Evolutionary conservation across 92 coral and sea anemone species (phyloP), one percentile per base, ranked within the genome.

Genomic region (Micromussa lordhowensis): DNA sequence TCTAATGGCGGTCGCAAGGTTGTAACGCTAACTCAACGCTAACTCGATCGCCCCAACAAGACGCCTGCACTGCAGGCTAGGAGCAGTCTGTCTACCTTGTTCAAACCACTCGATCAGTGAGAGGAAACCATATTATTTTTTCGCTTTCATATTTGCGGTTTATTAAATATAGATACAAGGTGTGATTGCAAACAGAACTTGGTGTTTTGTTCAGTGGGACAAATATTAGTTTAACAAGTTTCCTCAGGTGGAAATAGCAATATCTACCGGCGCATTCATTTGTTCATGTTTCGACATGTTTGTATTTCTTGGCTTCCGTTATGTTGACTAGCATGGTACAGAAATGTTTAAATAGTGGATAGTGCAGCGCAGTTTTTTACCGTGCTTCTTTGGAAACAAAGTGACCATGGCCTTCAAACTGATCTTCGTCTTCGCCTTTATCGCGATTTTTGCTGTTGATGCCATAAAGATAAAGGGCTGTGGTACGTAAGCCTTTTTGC

Each of bases 401-500:
- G 32, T 28, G 12, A 32, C 18, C 26, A 84, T 84, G 88, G 68
- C 59, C 31, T 73, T 84, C 55, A 61, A 26, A 18, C 66, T 44
- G 30, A 26, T 82, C 64, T 44, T 82, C 40, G 63, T 82, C 35
- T 44, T 91, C 19, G 68, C 49, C 48, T 28, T 82, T 35, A 69
- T 85, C 35, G 82, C 80, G 48, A 10, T 40, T 24, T 82, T 91
- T 78, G 91, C 88, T 18, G 93, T 75, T 31, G 84, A 91, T 78
- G 93, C 93, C 24, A 36, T 91, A 34, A 3, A 21, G 1, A 77
- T 85, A 91, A 87, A 77, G 18, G 87, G 78, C 54, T 91, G 93
- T 36, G 93, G 93, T 91, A 77, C 87, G 93, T 29, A 21, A 64
- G 38, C 18, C 2, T 49, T 74, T 74, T 74, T 21, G 2, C 21